Evolutionary conservation across 2,797 vertebrate species (phyloP), one percentile per base, ranked within the genome.

Genomic region (Tenualosa ilisha): DNA sequence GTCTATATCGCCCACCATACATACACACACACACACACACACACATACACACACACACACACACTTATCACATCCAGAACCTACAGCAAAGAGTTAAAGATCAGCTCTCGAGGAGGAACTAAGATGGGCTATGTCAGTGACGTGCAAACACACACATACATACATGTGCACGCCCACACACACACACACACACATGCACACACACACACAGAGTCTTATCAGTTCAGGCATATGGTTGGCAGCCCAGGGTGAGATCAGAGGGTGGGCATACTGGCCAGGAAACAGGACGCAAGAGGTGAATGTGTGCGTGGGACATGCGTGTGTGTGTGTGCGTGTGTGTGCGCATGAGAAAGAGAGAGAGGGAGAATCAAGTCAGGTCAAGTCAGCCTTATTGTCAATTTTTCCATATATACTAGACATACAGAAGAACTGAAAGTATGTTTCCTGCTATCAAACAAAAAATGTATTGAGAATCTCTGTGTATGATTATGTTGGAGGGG

Each of bases 171-270:
- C 12, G 24, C 20, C n/a, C 15, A 0, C 61, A 37, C 24, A 89
- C 68, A 81, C 24, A 40, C 50, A 43, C 82, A 43, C 56, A 31
- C 56, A 9, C 17, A 31, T 13, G 0, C 82, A 40, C 53, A 79
- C 72, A 85, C 84, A 51, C 84, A 85, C 81, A 54, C 56, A 17
- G 20, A 1, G n/a, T 84, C 86, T 87, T 87, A 87, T 87, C 84
- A 65, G 82, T 26, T 20, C 0, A 20, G 22, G 31, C 86, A 87
- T 84, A 87, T 87, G 86, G 40, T 40, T 15, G 13, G 46, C 63
- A 31, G 82, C 40, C 17, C 53, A 63, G 26, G 40, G 53, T 53
- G 72, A 83, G 59, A 31, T 4, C 83, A 75, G 65, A 81, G 84
- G 53, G 53, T 53, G 63, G 24, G 37, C 11, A 84, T 2, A 54